Evolutionary conservation across 2,113 vertebrate genomes (phyloP), one percentile per base, ranked within the genome.

Genomic region (Phrynosoma platyrhinos): DNA sequence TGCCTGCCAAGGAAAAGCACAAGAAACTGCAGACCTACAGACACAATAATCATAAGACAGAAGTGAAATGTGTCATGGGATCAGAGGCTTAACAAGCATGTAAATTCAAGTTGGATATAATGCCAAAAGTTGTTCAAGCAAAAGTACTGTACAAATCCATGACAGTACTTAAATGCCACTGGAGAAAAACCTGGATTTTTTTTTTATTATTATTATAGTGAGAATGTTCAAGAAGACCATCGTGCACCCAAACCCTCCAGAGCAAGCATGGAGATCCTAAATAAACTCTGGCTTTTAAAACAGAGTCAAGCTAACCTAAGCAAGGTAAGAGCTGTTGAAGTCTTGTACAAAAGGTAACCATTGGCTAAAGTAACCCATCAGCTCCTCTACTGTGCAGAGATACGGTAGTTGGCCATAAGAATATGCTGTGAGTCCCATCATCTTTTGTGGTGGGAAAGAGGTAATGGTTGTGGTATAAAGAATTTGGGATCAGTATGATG

Each of bases 21-120:
- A 88, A 84, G 81, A 71, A 93, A 87, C 12, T n/a, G 88, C 0
- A 0, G 90, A 92, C 92, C 91, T 87, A 91, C 92, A 77, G 25
- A 40, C 47, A 76, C 36, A 25, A 10, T 14, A 93, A 95, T 95
- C 95, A 94, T 87, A 91, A 87, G 94, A 93, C 93, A 88, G 87
- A 94, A 95, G 90, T 88, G 89, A 90, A 27, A 71, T 3, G 1
- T 40, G 90, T 92, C 93, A 95, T 92, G 92, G 91, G 93, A 95
- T 85, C 0, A 0, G 72, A n/a, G 85, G 82, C n/a, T 83, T n/a
- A 83, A 55, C 77, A 90, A 91, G 53, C 0, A 40, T 10, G 52
- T 4, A 9, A 21, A 71, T 47, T 71, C 20, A 66, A 76, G 21
- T 47, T 40, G 2, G 53, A 79, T 74, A 6, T 87, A 0, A 0